Evolutionary conservation across 2,113 vertebrate genomes (phyloP).

Genomic region (Chauna torquata): DNA sequence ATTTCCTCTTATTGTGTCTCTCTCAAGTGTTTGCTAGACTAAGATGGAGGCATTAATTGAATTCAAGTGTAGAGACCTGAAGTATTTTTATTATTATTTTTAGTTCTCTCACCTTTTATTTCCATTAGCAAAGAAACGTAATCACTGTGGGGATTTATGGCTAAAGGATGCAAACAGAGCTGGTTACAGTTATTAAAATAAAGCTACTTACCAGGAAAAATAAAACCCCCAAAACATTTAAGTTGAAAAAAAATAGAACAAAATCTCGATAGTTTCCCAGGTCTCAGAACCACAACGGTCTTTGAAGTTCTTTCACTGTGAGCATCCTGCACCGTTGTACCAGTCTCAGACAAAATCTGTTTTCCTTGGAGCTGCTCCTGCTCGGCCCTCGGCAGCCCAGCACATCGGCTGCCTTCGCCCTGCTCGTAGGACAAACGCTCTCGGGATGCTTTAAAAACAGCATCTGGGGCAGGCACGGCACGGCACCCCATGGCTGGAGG

Average conservation of each 20-base stretch:
- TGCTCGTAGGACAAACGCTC: background rate
- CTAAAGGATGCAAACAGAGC: conserved; percentile 37
- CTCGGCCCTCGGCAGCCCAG: background rate
- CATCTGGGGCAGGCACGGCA: background rate
- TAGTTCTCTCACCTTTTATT: conserved; percentile 67
- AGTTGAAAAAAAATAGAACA: background rate
- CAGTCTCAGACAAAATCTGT: background rate
- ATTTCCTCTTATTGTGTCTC: conserved; percentile 31
- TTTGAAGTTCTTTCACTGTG: accelerated
- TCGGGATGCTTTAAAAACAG: background rate
- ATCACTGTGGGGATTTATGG: conserved; percentile 41
- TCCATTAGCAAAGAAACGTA: conserved; percentile 41
- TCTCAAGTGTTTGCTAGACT: conserved; percentile 67
- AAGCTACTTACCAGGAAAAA: background rate
- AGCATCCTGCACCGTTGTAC: background rate
- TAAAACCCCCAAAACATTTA: background rate
- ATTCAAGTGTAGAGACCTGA: conserved; percentile 63
- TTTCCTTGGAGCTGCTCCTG: background rate
- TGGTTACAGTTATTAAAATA: background rate
- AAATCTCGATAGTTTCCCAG: background rate
- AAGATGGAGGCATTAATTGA: conserved; percentile 66
- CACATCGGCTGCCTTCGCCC: accelerated
- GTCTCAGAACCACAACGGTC: background rate
- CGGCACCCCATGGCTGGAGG: too few relatives aligned
- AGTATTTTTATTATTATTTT: conserved; percentile 70